Evolutionary conservation across 2,113 vertebrate genomes (phyloP).

Genomic region (Collichthys lucidus): DNA sequence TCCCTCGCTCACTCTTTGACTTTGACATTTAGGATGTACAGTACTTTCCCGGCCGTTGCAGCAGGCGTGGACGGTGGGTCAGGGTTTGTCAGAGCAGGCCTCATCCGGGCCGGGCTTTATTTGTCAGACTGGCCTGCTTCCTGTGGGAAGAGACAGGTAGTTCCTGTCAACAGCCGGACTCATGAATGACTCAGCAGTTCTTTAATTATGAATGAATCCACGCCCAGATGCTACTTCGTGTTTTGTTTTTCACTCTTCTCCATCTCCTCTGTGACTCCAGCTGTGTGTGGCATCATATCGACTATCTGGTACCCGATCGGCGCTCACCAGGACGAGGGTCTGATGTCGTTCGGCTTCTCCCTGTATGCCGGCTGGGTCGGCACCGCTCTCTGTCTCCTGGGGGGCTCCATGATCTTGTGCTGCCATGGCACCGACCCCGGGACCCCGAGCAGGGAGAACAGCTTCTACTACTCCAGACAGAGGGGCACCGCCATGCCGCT

Average conservation of each 20-base stretch:
- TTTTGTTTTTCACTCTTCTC: background rate
- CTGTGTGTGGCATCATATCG: conserved; percentile 87
- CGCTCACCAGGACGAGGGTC: conserved; percentile 86
- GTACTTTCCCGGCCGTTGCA: conserved; percentile 6
- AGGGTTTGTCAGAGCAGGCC: background rate
- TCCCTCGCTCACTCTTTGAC: too few relatives aligned
- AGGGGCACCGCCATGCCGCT: conserved; percentile 72
- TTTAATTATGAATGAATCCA: background rate
- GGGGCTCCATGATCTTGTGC: conserved; percentile 87
- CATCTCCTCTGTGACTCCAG: conserved; percentile 72
- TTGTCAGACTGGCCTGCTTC: conserved; percentile 29
- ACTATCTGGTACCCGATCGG: conserved; percentile 96
- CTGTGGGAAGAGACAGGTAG: conserved; percentile 16
- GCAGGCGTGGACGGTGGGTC: conserved; percentile 8
- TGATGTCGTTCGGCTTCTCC: conserved; percentile 95
- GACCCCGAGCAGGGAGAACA: conserved; percentile 84
- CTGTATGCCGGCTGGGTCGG: conserved; percentile 95
- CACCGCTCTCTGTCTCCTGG: conserved; percentile 90
- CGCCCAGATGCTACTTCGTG: background rate
- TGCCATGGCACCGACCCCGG: conserved; percentile 79
- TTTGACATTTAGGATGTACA: background rate
- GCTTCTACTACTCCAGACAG: conserved; percentile 92
- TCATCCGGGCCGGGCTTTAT: conserved; percentile 23
- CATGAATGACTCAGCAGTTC: background rate
- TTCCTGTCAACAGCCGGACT: conserved; percentile 32